Evolutionary conservation across 2,888 invertebrate genomes (phyloP).

Genomic region (Hypena proboscidalis): DNA sequence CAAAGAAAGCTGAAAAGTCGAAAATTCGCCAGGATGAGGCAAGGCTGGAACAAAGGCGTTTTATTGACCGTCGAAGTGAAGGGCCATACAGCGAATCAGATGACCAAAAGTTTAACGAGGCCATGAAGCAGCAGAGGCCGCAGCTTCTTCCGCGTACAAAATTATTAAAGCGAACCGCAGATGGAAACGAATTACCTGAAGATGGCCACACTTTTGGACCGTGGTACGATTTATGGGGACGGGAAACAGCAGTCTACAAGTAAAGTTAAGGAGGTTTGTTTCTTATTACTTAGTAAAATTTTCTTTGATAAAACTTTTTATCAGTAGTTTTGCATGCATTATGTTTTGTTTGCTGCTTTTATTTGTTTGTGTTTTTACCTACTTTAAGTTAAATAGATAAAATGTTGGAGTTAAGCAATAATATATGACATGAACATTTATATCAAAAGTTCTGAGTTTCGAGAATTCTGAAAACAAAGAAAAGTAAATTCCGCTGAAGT

Average conservation of each 20-base stretch:
- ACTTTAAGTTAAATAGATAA: too few species aligned
- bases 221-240: conserved; percentile 95
- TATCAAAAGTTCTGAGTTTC: too few species aligned
- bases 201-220: conserved; percentile 92
- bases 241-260: conserved; percentile 88
- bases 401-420: too few species aligned
- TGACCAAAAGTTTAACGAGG: conserved; percentile 84
- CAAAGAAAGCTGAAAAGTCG: conserved; percentile 81
- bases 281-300: conserved; percentile 41
- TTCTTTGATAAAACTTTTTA: conserved; percentile 21
- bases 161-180: conserved; percentile 85
- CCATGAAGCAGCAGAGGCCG: conserved; percentile 79
- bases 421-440: too few species aligned
- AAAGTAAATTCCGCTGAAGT: too few species aligned
- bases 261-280: conserved; percentile 65
- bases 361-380: too few species aligned
- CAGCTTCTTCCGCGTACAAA: conserved; percentile 90
- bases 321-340: conserved; percentile 18
- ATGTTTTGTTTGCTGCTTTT: conserved; percentile 30
- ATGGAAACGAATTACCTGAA: conserved; percentile 79
- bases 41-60: conserved; percentile 72
- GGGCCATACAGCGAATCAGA: conserved; percentile 81
- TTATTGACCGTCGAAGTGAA: conserved; percentile 71
- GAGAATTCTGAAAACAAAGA: too few species aligned
- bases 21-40: conserved; percentile 81